Percentiles rank a stretch among this genome's conserved stretches.
phyloP scores from a whole-genome alignment of 1,140 invertebrate species.

The Carposina sasakii region DNA sequence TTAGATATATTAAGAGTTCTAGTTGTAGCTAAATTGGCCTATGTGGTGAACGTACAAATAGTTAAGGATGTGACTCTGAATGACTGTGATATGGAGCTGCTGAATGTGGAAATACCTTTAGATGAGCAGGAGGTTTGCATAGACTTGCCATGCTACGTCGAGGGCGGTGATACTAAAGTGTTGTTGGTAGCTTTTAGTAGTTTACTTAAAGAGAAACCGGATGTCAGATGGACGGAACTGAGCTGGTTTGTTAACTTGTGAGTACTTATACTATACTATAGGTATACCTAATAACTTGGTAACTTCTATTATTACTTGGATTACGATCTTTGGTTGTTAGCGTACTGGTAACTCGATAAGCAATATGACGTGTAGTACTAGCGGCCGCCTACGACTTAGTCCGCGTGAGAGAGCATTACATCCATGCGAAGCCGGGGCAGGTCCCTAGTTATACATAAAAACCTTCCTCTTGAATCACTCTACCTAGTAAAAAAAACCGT shows the following conservation, averaged over 20 bases:
- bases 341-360: too few species aligned
- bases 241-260: conserved; percentile 57
- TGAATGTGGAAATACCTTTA: conserved; percentile 52
- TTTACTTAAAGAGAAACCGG: conserved; percentile 47
- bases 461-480: too few species aligned
- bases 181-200: conserved; percentile 47
- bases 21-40: conserved; percentile 50
- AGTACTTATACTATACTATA: too few species aligned
- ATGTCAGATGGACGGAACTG: conserved; percentile 52
- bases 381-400: too few species aligned
- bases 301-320: too few species aligned
- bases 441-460: too few species aligned
- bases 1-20: conserved; percentile 47
- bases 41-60: conserved; percentile 62
- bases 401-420: too few species aligned
- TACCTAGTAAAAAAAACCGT: too few species aligned
- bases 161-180: conserved; percentile 39
- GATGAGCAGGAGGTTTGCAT: conserved; percentile 40
- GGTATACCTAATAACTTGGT: too few species aligned
- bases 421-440: too few species aligned
- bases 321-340: too few species aligned
- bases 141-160: conserved; percentile 55
- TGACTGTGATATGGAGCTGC: conserved; percentile 53
- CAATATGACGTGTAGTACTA: too few species aligned
- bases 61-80: conserved; percentile 42